phyloP scores from a whole-genome alignment of 2,888 invertebrate genomes.

The Andrena bicolor region DNA sequence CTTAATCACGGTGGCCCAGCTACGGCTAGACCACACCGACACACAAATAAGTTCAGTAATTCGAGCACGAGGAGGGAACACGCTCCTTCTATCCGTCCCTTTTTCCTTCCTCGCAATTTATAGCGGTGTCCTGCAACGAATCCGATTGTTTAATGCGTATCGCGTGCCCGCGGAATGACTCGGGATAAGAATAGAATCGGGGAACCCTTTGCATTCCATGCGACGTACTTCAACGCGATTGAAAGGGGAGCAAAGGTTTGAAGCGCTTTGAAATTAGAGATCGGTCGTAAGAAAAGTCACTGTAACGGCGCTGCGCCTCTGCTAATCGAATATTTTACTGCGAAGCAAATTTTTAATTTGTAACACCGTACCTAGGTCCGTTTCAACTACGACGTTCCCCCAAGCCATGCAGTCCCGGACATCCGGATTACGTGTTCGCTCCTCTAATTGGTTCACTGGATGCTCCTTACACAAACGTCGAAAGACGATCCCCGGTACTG shows the following conservation, averaged over 20 bases:
- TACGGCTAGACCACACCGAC: slow-evolving; percentile 43
- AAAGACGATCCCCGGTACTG: slow-evolving; percentile 31
- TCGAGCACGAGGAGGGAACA: slow-evolving; percentile 18
- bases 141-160: slow-evolving; percentile 56
- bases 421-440: slow-evolving; percentile 16
- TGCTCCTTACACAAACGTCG: slow-evolving; percentile 12
- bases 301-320: background rate
- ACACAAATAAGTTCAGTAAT: slow-evolving; percentile 26
- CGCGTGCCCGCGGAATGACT: slow-evolving; percentile 19
- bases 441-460: slow-evolving; percentile 42
- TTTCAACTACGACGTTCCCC: too few relatives aligned
- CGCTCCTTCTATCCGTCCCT: slow-evolving; percentile 12
- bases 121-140: slow-evolving; percentile 23
- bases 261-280: background rate
- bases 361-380: background rate
- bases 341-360: background rate
- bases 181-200: background rate
- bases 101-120: slow-evolving; percentile 38
- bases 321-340: background rate
- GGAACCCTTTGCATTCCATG: background rate
- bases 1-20: slow-evolving; percentile 49
- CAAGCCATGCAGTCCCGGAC: background rate
- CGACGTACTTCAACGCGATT: background rate
- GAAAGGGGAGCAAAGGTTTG: background rate
- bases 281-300: background rate